Evolutionary conservation across 1,140 invertebrate genomes (phyloP).

Genomic region (Conopomorpha cramerella): DNA sequence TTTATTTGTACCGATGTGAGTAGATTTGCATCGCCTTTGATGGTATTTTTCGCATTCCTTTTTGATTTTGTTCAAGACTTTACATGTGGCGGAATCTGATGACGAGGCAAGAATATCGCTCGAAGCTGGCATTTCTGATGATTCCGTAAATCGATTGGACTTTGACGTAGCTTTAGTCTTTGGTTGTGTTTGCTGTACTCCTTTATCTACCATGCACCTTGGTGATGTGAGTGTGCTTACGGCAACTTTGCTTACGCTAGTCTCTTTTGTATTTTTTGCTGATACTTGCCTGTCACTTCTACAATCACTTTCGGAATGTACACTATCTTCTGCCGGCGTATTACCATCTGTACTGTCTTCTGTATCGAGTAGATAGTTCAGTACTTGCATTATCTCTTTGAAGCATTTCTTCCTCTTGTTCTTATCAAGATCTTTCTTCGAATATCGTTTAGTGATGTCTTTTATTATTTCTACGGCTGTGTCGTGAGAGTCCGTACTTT

Average conservation of each 20-base stretch:
- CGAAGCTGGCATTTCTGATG: constrained; percentile 26
- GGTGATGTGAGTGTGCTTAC: too few relatives aligned
- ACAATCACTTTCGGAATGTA: too few relatives aligned
- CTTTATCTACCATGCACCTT: constrained; percentile 20
- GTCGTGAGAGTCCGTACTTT: constrained; percentile 10
- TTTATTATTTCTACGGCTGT: constrained; percentile 33
- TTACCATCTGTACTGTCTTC: constrained; percentile 29
- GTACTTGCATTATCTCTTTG: constrained; percentile 34
- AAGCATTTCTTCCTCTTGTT: constrained; percentile 40
- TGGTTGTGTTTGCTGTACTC: constrained; percentile 20
- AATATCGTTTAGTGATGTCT: constrained; percentile 39
- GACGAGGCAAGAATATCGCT: constrained; percentile 30
- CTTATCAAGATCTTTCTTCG: constrained; percentile 30
- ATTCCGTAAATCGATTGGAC: constrained; percentile 17
- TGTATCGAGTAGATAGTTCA: constrained; percentile 43
- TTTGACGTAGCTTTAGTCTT: constrained; percentile 14
- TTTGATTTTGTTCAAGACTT: constrained; percentile 38
- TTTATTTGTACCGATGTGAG: constrained; percentile 13
- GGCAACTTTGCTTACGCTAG: too few relatives aligned
- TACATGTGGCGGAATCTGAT: constrained; percentile 32
- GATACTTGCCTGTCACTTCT: constrained; percentile 1
- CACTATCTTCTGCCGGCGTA: too few relatives aligned
- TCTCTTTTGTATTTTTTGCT: constrained; percentile 5
- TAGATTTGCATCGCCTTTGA: constrained; percentile 28
- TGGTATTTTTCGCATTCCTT: constrained; percentile 46